Evolutionary conservation across 2,797 vertebrate genomes (phyloP).

Genomic region (Gambelia wislizenii): DNA sequence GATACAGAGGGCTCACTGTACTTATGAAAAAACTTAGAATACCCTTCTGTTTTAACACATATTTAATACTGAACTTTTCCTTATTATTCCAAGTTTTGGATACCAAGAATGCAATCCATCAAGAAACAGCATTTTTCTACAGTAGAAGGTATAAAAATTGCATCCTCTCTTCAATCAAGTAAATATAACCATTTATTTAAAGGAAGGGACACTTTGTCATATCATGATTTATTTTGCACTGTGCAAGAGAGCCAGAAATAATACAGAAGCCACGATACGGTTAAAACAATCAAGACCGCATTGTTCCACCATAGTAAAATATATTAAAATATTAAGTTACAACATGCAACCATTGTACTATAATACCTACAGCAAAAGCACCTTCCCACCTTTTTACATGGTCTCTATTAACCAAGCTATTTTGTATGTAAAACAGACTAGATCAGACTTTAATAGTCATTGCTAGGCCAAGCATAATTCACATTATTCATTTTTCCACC

Average conservation of each 20-base stretch:
- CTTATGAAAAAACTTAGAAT: too few species aligned
- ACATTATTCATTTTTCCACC: background rate
- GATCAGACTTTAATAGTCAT: background rate
- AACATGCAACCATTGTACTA: background rate
- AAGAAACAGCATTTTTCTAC: background rate
- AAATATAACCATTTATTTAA: background rate
- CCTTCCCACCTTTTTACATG: background rate
- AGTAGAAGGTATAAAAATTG: background rate
- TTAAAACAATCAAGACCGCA: background rate
- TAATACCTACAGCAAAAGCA: background rate
- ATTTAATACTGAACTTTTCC: background rate
- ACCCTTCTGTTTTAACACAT: background rate
- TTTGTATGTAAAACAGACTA: background rate
- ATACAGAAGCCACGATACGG: background rate
- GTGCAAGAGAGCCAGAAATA: background rate
- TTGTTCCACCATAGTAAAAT: background rate
- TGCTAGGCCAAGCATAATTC: rapidly evolving
- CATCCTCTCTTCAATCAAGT: background rate
- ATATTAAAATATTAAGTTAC: background rate
- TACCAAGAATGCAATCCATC: background rate
- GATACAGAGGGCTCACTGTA: too few species aligned
- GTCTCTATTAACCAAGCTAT: background rate
- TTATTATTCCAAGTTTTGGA: background rate
- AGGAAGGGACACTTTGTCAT: background rate
- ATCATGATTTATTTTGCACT: background rate